phyloP scores from a whole-genome alignment of 2,888 invertebrate species.

The Steinernema hermaphroditum region DNA sequence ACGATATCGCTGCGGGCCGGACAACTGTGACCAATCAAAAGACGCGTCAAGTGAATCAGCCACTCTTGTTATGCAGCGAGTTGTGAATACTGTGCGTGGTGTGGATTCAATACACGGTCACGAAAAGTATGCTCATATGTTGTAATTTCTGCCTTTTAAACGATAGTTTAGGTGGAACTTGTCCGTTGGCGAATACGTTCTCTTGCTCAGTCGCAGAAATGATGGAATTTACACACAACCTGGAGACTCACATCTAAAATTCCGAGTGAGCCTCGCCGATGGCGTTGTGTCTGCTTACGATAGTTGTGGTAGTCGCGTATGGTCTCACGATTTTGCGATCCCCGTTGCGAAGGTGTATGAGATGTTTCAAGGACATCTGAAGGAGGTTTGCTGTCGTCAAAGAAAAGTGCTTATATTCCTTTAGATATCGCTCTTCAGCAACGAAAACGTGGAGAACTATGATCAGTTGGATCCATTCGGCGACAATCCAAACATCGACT shows the following conservation, averaged over 20 bases:
- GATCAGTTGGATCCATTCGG: not conserved
- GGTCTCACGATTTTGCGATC: not conserved
- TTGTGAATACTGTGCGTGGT: not conserved
- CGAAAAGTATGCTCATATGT: conserved; percentile 7
- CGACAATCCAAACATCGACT: conserved; percentile 6
- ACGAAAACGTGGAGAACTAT: conserved; percentile 44
- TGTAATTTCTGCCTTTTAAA: not conserved
- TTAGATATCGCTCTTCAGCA: conserved; percentile 52
- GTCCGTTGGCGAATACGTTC: conserved; percentile 49
- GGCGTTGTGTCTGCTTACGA: not conserved
- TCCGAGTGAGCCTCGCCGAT: not conserved
- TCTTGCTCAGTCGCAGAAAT: conserved; percentile 34
- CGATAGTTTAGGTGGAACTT: conserved; percentile 52
- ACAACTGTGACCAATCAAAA: not conserved
- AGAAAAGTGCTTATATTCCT: conserved; percentile 16
- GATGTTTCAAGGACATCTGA: not conserved
- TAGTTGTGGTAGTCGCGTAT: not conserved
- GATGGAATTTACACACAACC: not conserved
- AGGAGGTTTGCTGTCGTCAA: conserved; percentile 34
- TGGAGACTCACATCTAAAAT: not conserved
- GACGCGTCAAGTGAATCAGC: conserved; percentile 3
- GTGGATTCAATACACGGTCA: conserved; percentile 3
- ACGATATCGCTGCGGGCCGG: conserved; percentile 7
- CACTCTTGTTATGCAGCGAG: not conserved
- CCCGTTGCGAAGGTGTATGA: conserved; percentile 15